These are phyloP conservation scores for Phyllotreta striolata DNA, from an alignment of 2,888 invertebrate genomes.

Conservation along the genomic window DNA sequence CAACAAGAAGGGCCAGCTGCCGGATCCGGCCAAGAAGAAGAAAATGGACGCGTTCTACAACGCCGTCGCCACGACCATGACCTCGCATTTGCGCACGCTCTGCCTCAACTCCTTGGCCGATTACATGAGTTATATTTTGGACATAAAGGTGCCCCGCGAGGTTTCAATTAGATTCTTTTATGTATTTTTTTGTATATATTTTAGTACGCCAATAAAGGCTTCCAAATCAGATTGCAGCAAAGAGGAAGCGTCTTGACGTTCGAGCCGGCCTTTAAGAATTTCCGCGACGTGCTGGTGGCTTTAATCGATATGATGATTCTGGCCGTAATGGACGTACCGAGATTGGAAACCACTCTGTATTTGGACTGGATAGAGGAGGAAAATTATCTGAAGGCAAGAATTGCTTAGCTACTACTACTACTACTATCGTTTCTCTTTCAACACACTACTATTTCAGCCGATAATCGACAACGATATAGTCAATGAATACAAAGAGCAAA, in stretches of 20 bases:
- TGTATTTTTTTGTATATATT: constrained; percentile 42
- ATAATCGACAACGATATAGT: constrained; percentile 76
- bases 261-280: constrained; percentile 78
- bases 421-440: background rate
- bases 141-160: constrained; percentile 70
- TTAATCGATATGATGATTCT: constrained; percentile 79
- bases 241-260: constrained; percentile 71
- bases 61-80: constrained; percentile 87
- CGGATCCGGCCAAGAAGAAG: constrained; percentile 70
- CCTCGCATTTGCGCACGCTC: constrained; percentile 82
- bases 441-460: constrained; percentile 66
- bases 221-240: constrained; percentile 69
- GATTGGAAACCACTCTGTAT: constrained; percentile 82
- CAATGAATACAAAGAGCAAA: constrained; percentile 67
- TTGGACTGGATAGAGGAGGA: constrained; percentile 65
- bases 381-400: constrained; percentile 52
- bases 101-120: constrained; percentile 82
- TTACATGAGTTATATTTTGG: constrained; percentile 79
- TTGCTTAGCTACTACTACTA: constrained; percentile 5
- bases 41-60: constrained; percentile 82
- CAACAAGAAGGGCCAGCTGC: constrained; percentile 72
- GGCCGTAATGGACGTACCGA: constrained; percentile 75
- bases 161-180: constrained; percentile 12
- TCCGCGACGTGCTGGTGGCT: constrained; percentile 73
- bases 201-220: constrained; percentile 75